These are phyloP conservation scores for Melopsittacus undulatus DNA, from an alignment of 2,797 vertebrate genomes.

Conservation along the genomic window DNA sequence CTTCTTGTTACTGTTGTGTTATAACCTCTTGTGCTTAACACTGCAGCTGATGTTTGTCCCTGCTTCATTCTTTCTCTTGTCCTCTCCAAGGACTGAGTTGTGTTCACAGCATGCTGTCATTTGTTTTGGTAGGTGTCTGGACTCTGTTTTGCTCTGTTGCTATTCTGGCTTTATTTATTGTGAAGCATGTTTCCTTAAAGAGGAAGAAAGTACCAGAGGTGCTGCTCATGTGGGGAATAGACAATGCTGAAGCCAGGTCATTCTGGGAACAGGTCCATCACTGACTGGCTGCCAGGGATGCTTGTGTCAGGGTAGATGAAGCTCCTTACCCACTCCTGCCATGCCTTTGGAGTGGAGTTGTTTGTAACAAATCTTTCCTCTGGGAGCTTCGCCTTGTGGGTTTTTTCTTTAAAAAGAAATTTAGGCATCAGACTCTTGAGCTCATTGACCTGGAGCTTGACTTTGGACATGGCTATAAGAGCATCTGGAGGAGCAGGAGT, in stretches of 20 bases:
- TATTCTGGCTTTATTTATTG: slow-evolving; percentile 31
- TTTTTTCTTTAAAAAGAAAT: background rate
- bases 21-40: background rate
- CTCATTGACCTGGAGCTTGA: background rate
- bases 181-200: background rate
- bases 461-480: background rate
- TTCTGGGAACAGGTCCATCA: background rate
- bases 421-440: background rate
- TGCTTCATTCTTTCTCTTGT: background rate
- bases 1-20: background rate
- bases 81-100: accelerated
- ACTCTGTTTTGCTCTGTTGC: background rate
- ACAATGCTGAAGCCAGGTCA: background rate
- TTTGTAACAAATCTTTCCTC: background rate
- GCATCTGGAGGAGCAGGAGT: background rate
- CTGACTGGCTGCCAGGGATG: background rate
- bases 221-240: background rate
- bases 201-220: background rate
- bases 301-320: background rate
- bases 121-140: background rate
- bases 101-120: background rate
- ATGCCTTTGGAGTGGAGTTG: background rate
- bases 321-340: background rate
- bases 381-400: background rate
- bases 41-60: background rate